Evolutionary conservation across 2,797 vertebrate species (phyloP).

Genomic region (Brachyalestes nurse): DNA sequence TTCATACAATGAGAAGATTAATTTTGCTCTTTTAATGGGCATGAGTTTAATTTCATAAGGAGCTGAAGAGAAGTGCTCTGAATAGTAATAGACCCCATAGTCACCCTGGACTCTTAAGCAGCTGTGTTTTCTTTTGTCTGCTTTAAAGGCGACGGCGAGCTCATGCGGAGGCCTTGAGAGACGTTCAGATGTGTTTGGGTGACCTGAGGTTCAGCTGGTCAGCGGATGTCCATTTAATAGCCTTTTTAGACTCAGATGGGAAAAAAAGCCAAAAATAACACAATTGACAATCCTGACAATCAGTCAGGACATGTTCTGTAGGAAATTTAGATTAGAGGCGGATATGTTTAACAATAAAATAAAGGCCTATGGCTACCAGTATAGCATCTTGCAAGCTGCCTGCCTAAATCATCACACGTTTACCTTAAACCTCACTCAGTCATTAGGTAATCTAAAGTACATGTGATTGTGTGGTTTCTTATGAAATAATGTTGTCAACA

Average conservation of each 20-base stretch:
- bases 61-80: not conserved
- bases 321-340: not conserved
- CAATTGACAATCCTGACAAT: too few species aligned
- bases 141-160: not conserved
- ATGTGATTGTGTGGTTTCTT: too few species aligned
- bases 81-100: not conserved
- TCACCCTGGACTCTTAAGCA: not conserved
- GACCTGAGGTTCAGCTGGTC: not conserved
- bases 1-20: constrained; percentile 20
- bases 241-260: too few species aligned
- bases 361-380: not conserved
- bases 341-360: not conserved
- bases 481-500: too few species aligned
- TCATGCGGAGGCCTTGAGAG: not conserved
- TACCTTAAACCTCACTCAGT: too few species aligned
- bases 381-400: not conserved
- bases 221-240: not conserved
- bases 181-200: not conserved
- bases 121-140: not conserved
- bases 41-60: not conserved
- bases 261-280: not conserved
- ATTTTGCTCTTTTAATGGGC: constrained; percentile 9
- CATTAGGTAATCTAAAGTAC: too few species aligned
- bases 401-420: not conserved
- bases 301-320: not conserved